Evolutionary conservation across 53 echinoderm and acorn worm genomes (phyloP), one percentile per base, ranked within the genome.

Genomic region (Echinometra lucunter): DNA sequence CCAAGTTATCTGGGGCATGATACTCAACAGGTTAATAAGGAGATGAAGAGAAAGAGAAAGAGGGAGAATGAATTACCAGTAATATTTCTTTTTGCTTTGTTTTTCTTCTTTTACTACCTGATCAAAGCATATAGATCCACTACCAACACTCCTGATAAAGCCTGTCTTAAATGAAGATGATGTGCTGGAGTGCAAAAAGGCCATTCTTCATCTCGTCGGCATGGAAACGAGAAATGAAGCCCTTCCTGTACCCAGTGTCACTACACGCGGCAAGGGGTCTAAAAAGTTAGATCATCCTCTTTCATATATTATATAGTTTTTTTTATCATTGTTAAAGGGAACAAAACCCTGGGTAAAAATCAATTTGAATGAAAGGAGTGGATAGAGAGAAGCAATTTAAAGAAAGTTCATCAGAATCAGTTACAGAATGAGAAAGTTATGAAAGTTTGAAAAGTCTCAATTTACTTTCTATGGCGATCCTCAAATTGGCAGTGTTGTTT

Each of bases 151-250:
- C 19, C 93, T 98, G 34, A 96, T 95, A 70, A 98, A 98, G 70
- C 95, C 94, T 18, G 55, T 85, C n/a, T 75, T 98, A 28, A 94
- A 91, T 82, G 98, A 97, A 23, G 96, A 96, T 45, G 98, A 98
- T 32, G 96, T 98, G 5, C 82, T 95, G 4, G 96, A 99, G 58
- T 99, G 99, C 78, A 97, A 98, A 92, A 97, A 98, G 30, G 95
- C 96, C n/a, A 96, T 98, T 53, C 97, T 96, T 83, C 96, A 95
- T 66, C 81, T 99, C 17, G 98, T 99, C 88, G 96, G 96, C 94
- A 99, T 99, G 96, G 99, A 98, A 94, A 94, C 97, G 2, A 97
- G 95, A 89, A 96, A 96, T 89, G 99, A 99, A 90, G 91, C 98
- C n/a, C 94, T 99, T 45, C 97, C 99, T 3, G 95, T 98, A 28